Conservation (phyloP, 2,888 invertebrate genomes). For the Sthenelais limicola region DNA sequence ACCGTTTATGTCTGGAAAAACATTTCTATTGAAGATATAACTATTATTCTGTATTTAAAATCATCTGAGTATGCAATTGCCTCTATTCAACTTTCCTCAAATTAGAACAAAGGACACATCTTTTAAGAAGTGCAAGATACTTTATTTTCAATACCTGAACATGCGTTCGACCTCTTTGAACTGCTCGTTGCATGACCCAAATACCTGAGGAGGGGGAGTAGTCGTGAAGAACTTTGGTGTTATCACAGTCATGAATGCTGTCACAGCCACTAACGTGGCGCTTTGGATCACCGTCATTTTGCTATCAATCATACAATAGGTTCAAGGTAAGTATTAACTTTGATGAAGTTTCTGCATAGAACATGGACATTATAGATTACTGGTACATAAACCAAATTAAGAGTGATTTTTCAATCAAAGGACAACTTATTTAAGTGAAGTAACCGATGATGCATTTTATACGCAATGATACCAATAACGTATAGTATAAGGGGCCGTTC, state of each 20-base stretch:
- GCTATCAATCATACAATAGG: too few relatives aligned
- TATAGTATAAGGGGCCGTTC: too few relatives aligned
- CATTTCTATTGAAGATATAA: not conserved
- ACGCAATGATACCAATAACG: too few relatives aligned
- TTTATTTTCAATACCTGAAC: slow-evolving; percentile 8
- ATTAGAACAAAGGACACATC: too few relatives aligned
- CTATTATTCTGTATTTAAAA: not conserved
- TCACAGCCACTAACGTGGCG: slow-evolving; percentile 24
- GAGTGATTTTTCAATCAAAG: too few relatives aligned
- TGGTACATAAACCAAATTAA: too few relatives aligned
- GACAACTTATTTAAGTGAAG: too few relatives aligned
- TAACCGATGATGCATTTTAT: too few relatives aligned
- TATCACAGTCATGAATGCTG: slow-evolving; percentile 18
- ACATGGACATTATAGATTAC: too few relatives aligned
- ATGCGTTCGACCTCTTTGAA: slow-evolving; percentile 23
- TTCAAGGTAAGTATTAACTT: too few relatives aligned
- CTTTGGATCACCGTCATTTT: slow-evolving; percentile 11
- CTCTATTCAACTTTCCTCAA: not conserved
- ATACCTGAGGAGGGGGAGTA: not conserved
- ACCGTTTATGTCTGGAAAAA: not conserved
- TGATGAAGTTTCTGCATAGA: too few relatives aligned
- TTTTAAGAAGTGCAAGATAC: not conserved
- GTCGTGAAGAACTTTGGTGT: not conserved
- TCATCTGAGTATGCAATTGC: too few relatives aligned
- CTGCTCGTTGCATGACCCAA: slow-evolving; percentile 5